phyloP scores from a whole-genome alignment of 2,888 invertebrate genomes.

The Deilephila porcellus region DNA sequence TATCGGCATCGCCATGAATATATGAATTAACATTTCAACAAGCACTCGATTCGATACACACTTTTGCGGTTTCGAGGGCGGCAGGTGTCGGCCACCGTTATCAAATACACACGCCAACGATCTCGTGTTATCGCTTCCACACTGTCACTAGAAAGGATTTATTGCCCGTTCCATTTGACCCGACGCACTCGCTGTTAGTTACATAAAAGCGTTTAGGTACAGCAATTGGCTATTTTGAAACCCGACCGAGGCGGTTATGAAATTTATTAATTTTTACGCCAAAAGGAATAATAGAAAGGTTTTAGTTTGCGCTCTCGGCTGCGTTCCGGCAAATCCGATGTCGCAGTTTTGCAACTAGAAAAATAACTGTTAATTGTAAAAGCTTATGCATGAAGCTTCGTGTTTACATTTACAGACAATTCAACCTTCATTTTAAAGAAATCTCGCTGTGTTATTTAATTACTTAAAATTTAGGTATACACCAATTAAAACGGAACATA shows the following conservation, averaged over 20 bases:
- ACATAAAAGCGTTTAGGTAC: slow-evolving; percentile 56
- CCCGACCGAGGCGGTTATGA: slow-evolving; percentile 50
- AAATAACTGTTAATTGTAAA: slow-evolving; percentile 4
- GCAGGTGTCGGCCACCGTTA: slow-evolving; percentile 67
- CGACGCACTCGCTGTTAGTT: slow-evolving; percentile 50
- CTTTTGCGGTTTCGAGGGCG: slow-evolving; percentile 47
- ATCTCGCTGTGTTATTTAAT: too few species aligned
- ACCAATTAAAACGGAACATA: too few species aligned
- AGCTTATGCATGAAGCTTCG: not conserved
- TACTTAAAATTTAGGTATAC: too few species aligned
- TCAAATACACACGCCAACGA: slow-evolving; percentile 67
- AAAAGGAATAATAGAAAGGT: slow-evolving; percentile 38
- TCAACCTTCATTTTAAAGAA: too few species aligned
- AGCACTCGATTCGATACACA: slow-evolving; percentile 32
- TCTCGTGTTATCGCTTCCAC: slow-evolving; percentile 67
- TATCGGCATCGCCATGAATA: not conserved
- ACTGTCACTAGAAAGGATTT: slow-evolving; percentile 69
- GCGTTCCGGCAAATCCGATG: not conserved
- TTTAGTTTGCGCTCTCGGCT: not conserved
- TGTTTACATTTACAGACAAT: too few species aligned
- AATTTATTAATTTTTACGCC: slow-evolving; percentile 49
- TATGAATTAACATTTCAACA: slow-evolving; percentile 8
- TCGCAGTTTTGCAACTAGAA: not conserved
- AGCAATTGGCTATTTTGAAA: slow-evolving; percentile 54
- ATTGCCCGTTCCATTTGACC: slow-evolving; percentile 64